Evolutionary conservation across 2,888 invertebrate species (phyloP).

Genomic region (Andrena bicolor): DNA sequence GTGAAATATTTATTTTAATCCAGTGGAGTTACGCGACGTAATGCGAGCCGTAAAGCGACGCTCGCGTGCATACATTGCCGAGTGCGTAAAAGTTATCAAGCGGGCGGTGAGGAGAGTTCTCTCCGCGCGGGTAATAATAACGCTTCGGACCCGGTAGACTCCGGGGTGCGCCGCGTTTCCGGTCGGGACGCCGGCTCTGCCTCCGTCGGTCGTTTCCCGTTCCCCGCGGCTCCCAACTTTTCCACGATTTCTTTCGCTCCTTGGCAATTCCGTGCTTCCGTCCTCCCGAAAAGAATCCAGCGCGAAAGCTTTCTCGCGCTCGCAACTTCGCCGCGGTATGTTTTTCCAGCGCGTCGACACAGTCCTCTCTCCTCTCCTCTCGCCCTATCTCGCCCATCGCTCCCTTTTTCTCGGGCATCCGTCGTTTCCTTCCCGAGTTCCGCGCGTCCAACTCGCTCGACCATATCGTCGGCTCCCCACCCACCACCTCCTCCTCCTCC

Average conservation of each 20-base stretch:
- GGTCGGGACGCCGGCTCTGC: slow-evolving; percentile 40
- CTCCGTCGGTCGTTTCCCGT: slow-evolving; percentile 33
- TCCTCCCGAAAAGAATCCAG: slow-evolving; percentile 51
- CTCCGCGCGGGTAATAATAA: slow-evolving; percentile 43
- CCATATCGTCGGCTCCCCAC: slow-evolving; percentile 57
- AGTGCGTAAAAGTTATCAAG: slow-evolving; percentile 13
- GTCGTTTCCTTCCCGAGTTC: slow-evolving; percentile 40
- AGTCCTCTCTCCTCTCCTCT: neutral
- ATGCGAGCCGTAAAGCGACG: neutral
- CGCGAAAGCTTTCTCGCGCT: slow-evolving; percentile 63
- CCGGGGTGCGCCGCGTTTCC: slow-evolving; percentile 43
- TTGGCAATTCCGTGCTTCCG: slow-evolving; percentile 65
- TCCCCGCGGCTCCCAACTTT: slow-evolving; percentile 44
- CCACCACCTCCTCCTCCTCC: slow-evolving; percentile 27
- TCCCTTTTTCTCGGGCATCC: slow-evolving; percentile 24
- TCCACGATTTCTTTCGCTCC: slow-evolving; percentile 68
- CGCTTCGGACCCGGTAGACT: slow-evolving; percentile 47
- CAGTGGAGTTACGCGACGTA: neutral
- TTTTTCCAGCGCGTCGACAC: slow-evolving; percentile 58
- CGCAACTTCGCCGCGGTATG: slow-evolving; percentile 48
- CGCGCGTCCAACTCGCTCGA: slow-evolving; percentile 62
- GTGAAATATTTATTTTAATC: slow-evolving; percentile 39
- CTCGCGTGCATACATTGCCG: slow-evolving; percentile 9
- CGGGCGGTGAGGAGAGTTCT: slow-evolving; percentile 33
- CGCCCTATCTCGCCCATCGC: neutral